phyloP scores from a whole-genome alignment of 2,797 vertebrate species.

The Trematomus bernacchii region DNA sequence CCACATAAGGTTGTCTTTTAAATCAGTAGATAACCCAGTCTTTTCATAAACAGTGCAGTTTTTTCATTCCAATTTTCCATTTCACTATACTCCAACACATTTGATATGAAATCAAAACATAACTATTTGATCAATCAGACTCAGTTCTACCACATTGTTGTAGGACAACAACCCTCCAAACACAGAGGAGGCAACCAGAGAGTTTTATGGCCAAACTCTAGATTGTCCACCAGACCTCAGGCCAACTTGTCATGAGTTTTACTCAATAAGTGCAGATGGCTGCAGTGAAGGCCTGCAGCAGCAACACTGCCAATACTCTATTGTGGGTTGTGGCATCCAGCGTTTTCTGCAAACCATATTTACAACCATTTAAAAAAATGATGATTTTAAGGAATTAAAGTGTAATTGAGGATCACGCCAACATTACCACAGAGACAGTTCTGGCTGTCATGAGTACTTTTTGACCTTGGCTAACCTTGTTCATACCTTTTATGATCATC shows the following conservation, averaged over 20 bases:
- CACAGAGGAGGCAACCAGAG: neutral
- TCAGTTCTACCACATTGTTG: neutral
- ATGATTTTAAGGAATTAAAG: too few relatives aligned
- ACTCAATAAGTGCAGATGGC: conserved; percentile 47
- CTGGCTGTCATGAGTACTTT: too few relatives aligned
- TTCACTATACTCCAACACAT: neutral
- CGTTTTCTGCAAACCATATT: conserved; percentile 5
- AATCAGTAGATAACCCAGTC: conserved; percentile 31
- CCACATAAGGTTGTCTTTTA: neutral
- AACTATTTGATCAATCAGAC: neutral
- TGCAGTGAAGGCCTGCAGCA: conserved; percentile 44
- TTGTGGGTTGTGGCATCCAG: conserved; percentile 14
- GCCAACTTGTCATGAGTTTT: conserved; percentile 40
- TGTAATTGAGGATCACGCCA: too few relatives aligned
- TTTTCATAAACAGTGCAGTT: neutral
- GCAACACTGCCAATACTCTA: conserved; percentile 14
- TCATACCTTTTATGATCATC: too few relatives aligned
- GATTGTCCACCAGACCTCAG: conserved; percentile 21
- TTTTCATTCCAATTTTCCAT: too few relatives aligned
- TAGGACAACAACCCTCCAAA: neutral
- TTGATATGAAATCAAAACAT: conserved; percentile 9
- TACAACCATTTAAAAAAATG: neutral
- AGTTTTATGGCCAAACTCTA: conserved; percentile 8
- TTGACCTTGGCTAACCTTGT: too few relatives aligned
- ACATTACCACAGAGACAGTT: too few relatives aligned